Evolutionary conservation across 2,113 vertebrate species (phyloP).

Genomic region (Calyptommatus sinebrachiatus): DNA sequence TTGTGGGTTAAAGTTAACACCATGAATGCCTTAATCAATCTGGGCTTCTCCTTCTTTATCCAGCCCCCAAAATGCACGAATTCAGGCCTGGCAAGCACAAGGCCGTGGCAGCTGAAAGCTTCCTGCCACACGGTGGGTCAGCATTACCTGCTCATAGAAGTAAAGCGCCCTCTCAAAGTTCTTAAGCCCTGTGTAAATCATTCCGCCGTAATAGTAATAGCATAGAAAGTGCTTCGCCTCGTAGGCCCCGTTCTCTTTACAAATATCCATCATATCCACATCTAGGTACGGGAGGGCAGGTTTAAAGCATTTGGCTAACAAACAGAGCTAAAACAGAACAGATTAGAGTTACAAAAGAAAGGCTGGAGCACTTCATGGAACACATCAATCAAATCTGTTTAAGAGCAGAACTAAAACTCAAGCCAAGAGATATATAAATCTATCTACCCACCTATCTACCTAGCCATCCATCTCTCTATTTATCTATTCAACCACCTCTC

Average conservation of each 20-base stretch:
- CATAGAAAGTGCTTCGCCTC: constrained; percentile 98
- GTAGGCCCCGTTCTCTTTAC: constrained; percentile 98
- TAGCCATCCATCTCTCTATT: no score
- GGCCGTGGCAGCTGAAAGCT: no score
- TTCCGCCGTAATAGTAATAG: constrained; percentile 98
- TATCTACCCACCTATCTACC: no score
- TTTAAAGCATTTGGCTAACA: constrained; percentile 99
- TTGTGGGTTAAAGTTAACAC: no score
- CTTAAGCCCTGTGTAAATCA: constrained; percentile 99
- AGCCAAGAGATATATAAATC: no score
- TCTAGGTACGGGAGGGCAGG: constrained; percentile 95
- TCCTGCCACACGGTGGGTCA: not conserved
- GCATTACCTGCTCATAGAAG: constrained; percentile 95
- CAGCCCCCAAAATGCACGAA: no score
- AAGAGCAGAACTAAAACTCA: no score
- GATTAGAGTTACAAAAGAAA: constrained; percentile 46
- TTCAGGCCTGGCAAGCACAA: no score
- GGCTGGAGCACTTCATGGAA: constrained; percentile 22
- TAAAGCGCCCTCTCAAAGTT: constrained; percentile 98
- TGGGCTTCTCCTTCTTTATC: no score
- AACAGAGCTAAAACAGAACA: constrained; percentile 85
- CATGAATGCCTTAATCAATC: no score
- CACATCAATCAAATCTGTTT: not conserved
- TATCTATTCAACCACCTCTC: no score
- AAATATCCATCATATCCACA: constrained; percentile 99